phyloP scores from a whole-genome alignment of 2,797 vertebrate species.

The Enoplosus armatus region DNA sequence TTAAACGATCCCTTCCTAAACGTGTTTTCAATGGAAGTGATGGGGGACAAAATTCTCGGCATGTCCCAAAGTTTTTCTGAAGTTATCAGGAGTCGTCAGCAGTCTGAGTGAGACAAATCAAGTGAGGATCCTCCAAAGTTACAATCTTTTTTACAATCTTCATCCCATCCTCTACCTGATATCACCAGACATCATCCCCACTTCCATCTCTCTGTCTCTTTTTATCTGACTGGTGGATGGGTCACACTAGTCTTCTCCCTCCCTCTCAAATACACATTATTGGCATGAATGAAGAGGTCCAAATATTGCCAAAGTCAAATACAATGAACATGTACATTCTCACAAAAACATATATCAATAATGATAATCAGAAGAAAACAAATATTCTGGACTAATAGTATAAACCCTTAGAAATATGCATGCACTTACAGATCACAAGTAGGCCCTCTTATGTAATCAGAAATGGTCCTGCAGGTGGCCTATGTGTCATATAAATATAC shows the following conservation, averaged over 20 bases:
- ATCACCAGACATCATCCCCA: background rate
- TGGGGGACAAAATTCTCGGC: background rate
- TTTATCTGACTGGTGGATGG: background rate
- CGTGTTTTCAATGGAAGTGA: background rate
- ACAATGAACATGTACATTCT: background rate
- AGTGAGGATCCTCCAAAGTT: background rate
- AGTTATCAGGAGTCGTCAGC: background rate
- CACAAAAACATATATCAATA: background rate
- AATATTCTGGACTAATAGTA: background rate
- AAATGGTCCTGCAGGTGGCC: background rate
- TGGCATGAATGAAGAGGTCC: background rate
- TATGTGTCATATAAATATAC: background rate
- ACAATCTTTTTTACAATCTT: background rate
- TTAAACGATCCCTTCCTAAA: background rate
- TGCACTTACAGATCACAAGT: background rate
- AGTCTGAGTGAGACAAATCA: background rate
- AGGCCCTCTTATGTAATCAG: constrained; percentile 7
- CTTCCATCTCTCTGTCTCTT: background rate
- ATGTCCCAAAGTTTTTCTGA: background rate
- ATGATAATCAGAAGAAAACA: background rate
- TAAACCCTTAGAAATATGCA: background rate
- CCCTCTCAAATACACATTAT: background rate
- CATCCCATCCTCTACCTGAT: background rate
- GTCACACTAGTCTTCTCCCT: background rate
- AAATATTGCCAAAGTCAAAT: constrained; percentile 6